These are phyloP conservation scores for Hydra vulgaris DNA, from an alignment of 30 jellyfish, hydroid and myxozoan genomes.

Conservation along the genomic window DNA sequence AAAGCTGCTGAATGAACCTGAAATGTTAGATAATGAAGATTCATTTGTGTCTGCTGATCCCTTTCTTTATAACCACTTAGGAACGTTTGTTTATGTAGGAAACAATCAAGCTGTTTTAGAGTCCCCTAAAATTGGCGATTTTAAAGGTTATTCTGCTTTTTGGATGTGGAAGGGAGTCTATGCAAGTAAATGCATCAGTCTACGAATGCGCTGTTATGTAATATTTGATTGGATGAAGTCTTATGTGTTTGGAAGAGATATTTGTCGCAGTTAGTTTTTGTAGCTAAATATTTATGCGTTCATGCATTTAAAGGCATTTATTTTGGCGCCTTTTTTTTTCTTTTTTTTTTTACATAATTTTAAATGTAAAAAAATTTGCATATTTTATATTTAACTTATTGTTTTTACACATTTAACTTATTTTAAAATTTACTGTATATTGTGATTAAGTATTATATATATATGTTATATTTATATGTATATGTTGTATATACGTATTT, in stretches of 20 bases:
- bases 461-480: no score
- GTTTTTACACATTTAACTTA: no score
- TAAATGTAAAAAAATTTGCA: no score
- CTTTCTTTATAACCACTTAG: conserved; percentile 65
- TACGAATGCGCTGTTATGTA: conserved; percentile 72
- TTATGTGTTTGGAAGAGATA: conserved; percentile 79
- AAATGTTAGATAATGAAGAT: conserved; percentile 15
- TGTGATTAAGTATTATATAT: no score
- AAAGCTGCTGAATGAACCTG: conserved; percentile 35
- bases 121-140: conserved; percentile 64
- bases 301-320: no score
- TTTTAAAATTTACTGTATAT: no score
- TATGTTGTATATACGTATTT: no score
- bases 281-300: no score
- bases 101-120: conserved; percentile 81
- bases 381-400: no score
- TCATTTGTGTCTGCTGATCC: conserved; percentile 30
- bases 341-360: no score
- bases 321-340: no score
- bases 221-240: conserved; percentile 87
- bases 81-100: conserved; percentile 87
- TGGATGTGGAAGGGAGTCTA: conserved; percentile 94
- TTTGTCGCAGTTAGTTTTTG: conserved; percentile 60
- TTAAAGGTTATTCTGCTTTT: conserved; percentile 62
- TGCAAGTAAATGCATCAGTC: conserved; percentile 75